A percentile compares a stretch with the other conserved stretches of the same genome.
Evolutionary conservation across 2,113 vertebrate genomes (phyloP).

Genomic region (Picathartes gymnocephalus): DNA sequence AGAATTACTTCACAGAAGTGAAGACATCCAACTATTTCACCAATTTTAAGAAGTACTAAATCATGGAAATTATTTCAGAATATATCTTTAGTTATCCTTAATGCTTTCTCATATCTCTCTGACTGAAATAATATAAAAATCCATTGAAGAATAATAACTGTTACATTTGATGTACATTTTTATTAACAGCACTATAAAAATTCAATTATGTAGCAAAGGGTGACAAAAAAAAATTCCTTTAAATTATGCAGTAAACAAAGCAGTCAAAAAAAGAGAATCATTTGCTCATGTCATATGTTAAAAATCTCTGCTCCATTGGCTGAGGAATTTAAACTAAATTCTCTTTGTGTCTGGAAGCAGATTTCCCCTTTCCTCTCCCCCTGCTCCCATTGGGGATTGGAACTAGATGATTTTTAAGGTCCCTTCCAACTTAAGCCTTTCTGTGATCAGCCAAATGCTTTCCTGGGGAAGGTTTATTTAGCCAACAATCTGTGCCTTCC

Average conservation of each 20-base stretch:
- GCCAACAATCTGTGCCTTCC: slow-evolving; percentile 5
- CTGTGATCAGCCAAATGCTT: background rate
- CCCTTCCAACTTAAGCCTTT: background rate
- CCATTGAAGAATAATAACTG: slow-evolving; percentile 37
- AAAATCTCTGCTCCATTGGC: background rate
- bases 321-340: slow-evolving; percentile 9
- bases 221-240: slow-evolving; percentile 35
- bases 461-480: background rate
- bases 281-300: background rate
- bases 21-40: background rate
- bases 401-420: background rate
- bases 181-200: slow-evolving; percentile 58
- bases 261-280: background rate
- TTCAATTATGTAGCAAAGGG: slow-evolving; percentile 50
- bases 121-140: slow-evolving; percentile 49
- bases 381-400: background rate
- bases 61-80: background rate
- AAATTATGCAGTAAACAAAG: slow-evolving; percentile 58
- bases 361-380: background rate
- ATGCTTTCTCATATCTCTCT: background rate
- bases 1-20: background rate
- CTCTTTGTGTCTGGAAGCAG: background rate
- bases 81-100: background rate
- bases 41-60: slow-evolving; percentile 16
- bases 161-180: slow-evolving; percentile 46